Conservation (phyloP, 2,888 invertebrate species). For the Nomada flava region DNA sequence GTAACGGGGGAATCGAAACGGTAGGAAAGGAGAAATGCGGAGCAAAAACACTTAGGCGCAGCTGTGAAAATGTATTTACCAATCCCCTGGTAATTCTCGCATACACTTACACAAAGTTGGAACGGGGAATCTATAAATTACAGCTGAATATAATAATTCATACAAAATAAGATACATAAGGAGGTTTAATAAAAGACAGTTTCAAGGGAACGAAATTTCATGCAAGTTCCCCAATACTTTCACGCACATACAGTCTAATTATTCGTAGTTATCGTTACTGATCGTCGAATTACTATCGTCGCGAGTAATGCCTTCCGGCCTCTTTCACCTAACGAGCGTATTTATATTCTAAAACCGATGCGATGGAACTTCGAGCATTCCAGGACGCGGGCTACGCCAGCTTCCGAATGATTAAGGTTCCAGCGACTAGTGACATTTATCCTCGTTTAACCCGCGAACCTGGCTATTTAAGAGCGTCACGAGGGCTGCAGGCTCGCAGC, state of each 20-base stretch:
- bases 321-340: not conserved
- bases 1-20: conserved; percentile 18
- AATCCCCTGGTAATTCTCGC: no score
- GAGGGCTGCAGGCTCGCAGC: conserved; percentile 43
- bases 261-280: not conserved
- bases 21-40: not conserved
- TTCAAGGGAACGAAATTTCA: no score
- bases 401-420: conserved; percentile 36
- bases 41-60: conserved; percentile 1
- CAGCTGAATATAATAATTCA: no score
- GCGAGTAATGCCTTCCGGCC: conserved; percentile 16
- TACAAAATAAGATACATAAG: no score
- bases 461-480: conserved; percentile 51
- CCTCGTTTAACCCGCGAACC: conserved; percentile 50
- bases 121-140: no score
- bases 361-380: not conserved
- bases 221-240: no score
- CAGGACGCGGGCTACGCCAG: not conserved
- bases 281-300: not conserved
- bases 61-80: no score
- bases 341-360: conserved; percentile 13
- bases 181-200: no score
- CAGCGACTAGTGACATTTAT: conserved; percentile 41
- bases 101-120: no score
- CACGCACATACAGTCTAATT: no score